phyloP scores from a whole-genome alignment of 35 echinoderm and acorn worm species.

The Apostichopus californicus region DNA sequence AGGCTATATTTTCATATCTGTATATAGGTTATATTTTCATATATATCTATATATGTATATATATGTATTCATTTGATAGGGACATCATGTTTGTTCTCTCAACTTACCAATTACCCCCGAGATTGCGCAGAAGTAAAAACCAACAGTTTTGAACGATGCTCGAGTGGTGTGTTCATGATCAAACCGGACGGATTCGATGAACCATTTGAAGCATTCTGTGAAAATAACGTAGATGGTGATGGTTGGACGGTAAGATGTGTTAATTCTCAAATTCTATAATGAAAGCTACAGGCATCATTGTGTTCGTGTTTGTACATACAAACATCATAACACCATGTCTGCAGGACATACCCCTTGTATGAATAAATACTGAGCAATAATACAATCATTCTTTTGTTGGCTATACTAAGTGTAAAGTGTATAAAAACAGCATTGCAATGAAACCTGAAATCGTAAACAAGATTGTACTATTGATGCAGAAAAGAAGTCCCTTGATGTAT shows the following conservation, averaged over 20 bases:
- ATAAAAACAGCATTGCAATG: neutral
- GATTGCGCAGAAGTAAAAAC: neutral
- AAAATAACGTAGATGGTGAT: neutral
- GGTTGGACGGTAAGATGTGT: neutral
- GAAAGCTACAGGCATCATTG: neutral
- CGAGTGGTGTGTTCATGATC: neutral
- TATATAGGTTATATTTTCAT: neutral
- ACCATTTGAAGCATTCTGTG: neutral
- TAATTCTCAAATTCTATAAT: neutral
- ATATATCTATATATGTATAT: no score
- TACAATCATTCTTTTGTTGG: no score
- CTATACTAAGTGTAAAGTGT: no score
- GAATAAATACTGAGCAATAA: no score
- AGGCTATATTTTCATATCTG: neutral
- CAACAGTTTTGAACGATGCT: neutral
- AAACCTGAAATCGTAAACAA: neutral
- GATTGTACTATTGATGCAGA: no score
- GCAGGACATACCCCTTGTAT: neutral
- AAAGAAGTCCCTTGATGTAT: no score
- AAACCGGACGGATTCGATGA: neutral
- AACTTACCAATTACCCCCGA: neutral
- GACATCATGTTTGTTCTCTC: neutral
- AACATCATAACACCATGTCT: neutral
- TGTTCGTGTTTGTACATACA: neutral
- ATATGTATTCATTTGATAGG: neutral